Evolutionary conservation across 2,888 invertebrate genomes (phyloP).

Genomic region (Mechanitis messenoides): DNA sequence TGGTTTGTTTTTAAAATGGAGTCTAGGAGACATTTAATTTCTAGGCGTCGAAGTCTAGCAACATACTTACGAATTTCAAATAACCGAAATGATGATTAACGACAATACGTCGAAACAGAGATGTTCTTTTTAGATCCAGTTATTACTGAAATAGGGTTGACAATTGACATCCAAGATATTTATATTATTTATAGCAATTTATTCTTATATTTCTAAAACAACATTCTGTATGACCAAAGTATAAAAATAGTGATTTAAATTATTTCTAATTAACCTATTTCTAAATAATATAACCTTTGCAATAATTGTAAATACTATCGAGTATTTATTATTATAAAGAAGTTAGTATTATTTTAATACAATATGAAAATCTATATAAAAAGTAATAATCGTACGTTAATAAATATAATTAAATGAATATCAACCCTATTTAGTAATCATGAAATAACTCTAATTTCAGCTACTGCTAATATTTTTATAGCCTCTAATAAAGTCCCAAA

Average conservation of each 20-base stretch:
- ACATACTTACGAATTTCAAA: slow-evolving; percentile 49
- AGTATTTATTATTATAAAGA: too few relatives aligned
- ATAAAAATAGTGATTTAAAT: too few relatives aligned
- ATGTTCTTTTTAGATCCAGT: slow-evolving; percentile 42
- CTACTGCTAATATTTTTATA: slow-evolving; percentile 51
- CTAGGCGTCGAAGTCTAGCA: slow-evolving; percentile 20
- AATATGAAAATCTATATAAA: too few relatives aligned
- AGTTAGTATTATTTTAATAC: too few relatives aligned
- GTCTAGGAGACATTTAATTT: slow-evolving; percentile 14
- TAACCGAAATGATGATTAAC: slow-evolving; percentile 61
- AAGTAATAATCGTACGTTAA: too few relatives aligned
- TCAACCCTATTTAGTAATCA: slow-evolving; percentile 36
- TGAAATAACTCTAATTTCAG: slow-evolving; percentile 59
- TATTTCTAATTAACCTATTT: too few relatives aligned
- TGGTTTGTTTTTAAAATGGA: neutral
- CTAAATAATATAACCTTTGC: too few relatives aligned
- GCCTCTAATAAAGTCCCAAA: slow-evolving; percentile 63
- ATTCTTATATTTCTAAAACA: too few relatives aligned
- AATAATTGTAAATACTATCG: too few relatives aligned
- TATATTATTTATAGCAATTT: neutral
- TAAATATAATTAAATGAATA: neutral
- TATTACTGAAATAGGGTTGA: slow-evolving; percentile 37
- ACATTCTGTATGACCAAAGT: too few relatives aligned
- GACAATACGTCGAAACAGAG: slow-evolving; percentile 53
- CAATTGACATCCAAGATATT: neutral